Evolutionary conservation across 2,888 invertebrate genomes (phyloP), one percentile per base, ranked within the genome.

Genomic region (Caradrina clavipalpis): DNA sequence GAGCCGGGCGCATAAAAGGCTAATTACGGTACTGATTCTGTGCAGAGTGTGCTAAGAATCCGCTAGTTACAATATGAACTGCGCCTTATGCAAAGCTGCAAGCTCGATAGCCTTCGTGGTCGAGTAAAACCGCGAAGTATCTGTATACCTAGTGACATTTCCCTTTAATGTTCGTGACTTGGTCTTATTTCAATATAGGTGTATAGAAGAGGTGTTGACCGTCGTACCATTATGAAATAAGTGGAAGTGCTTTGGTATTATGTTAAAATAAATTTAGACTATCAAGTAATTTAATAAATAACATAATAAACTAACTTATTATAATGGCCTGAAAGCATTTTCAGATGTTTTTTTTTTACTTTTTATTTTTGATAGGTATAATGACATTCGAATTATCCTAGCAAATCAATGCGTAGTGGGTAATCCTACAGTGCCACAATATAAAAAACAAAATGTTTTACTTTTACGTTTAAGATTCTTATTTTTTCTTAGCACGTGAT

Each of bases 141-240:
- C 47, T 19, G 51, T 19, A 39, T 55, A n/a, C 5, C n/a, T 64
- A 22, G 42, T 67, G 47, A 45, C 62, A 66, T 71, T 78, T 71
- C 65, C 68, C 39, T 51, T 49, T 71, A 66, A 55, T 50, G 22
- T 10, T 19, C 19, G 42, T 59, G 53, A 61, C 73, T 55, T 57
- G 42, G 1, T 63, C 2, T 2, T 31, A 26, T 42, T 8, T 35
- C 17, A 47, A 55, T 17, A 22, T 31, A 63, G 5, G 19, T 19
- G 19, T 15, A 35, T 21, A 47, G 45, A 26, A 42, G 22, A 35
- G n/a, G 11, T 60, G 8, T 49, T 39, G 13, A 39, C 39, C 11
- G 11, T 10, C 3, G 39, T 13, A 35, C 56, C 45, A 15, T 22
- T 26, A 50, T 56, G 51, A 22, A 67, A 15, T 49, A 35, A 45